A percentile compares a stretch with the other conserved stretches of the same genome.
Evolutionary conservation across 2,888 invertebrate genomes (phyloP).

Genomic region (Eueremaeus valkanovi): DNA sequence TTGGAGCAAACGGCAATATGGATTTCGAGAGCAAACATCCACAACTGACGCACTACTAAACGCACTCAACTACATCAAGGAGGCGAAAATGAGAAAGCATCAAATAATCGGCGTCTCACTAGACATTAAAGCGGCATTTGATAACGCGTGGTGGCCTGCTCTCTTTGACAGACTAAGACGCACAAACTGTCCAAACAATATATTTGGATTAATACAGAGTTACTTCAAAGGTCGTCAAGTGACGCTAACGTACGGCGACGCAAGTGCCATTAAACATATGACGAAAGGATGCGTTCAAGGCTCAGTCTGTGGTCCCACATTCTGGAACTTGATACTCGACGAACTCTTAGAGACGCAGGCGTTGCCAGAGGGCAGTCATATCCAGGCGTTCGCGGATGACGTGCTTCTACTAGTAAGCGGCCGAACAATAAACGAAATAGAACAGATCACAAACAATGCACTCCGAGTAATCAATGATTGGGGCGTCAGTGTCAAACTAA

Average conservation of each 20-base stretch:
- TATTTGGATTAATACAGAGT: neutral
- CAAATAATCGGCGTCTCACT: neutral
- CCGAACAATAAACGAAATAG: neutral
- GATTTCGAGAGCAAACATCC: constrained; percentile 15
- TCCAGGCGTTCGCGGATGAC: constrained; percentile 38
- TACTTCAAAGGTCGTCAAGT: neutral
- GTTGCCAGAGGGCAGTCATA: constrained; percentile 28
- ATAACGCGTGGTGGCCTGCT: neutral
- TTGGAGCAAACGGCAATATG: neutral
- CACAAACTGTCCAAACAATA: neutral
- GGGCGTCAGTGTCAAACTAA: neutral
- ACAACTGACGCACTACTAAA: neutral
- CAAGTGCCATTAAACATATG: neutral
- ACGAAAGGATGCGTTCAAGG: constrained; percentile 39
- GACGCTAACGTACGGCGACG: neutral
- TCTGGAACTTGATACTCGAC: constrained; percentile 36
- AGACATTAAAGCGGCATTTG: constrained; percentile 16
- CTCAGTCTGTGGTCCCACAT: constrained; percentile 33
- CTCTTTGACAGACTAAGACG: neutral
- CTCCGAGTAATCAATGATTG: neutral
- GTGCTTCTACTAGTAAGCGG: neutral
- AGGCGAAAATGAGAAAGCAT: neutral
- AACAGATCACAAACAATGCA: neutral
- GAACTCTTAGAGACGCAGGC: neutral
- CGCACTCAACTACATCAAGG: neutral